Base-by-base conservation (phyloP, 2,888 invertebrate species). In the Abscondita cerata region DNA sequence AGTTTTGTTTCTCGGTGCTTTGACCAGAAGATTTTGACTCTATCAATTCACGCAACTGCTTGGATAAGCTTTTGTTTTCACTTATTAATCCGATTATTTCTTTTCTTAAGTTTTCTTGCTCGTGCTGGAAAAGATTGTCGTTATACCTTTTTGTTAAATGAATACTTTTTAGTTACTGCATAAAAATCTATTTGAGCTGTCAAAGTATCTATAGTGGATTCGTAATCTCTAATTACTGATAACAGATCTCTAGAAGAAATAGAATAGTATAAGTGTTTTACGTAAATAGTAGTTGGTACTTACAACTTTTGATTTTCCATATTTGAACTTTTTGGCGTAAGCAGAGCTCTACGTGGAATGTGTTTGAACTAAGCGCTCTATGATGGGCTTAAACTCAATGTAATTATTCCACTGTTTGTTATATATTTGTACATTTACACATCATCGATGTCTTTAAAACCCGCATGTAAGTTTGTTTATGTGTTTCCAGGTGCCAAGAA, bases 101-200 rank as follows among this genome's bases (percentile, higher is more conserved):
- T n/a, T 67, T 57, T 44, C 75, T 66, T 66, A 68, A 76, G 53
- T 55, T 73, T 59, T 46, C 66, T 55, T 74, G 81, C 76, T 72
- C 81, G 68, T 59, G 71, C 77, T 80, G 63, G n/a, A 48, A 68
- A 70, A 25, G 2, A 25, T 6, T 25, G 6, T 6, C 6, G 25
- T 16, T 8, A 33, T 16, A 18, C n/a, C 9, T 34, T 25, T n/a
- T 5, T 53, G 44, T 5, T 52, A 16, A 48, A 50, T 13, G 25
- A 50, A 52, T 11, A n/a, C n/a, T 31, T 44, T 18, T 20, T 33
- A 63, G 53, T 72, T 77, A 84, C 85, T 77, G 83, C 82, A 67
- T 84, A 84, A 78, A 82, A 83, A 47, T 83, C 79, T 20, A 84
- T 76, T 80, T 85, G 83, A 40, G 77, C 79, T 70, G 83, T 82